These are phyloP conservation scores for Teinopalpus imperialis DNA, from an alignment of 2,888 invertebrate genomes.

Conservation along the genomic window DNA sequence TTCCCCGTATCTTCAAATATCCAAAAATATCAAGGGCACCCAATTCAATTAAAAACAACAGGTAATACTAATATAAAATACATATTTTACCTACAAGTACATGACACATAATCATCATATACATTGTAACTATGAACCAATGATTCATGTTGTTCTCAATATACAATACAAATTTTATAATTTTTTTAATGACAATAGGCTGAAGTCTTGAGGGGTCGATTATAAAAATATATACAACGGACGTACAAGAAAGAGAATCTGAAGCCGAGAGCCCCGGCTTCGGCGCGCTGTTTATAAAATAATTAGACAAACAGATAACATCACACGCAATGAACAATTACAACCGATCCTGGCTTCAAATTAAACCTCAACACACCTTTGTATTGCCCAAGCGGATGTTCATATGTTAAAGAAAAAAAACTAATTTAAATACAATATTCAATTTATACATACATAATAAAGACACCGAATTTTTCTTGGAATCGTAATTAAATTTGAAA, in stretches of 20 bases:
- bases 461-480: conserved; percentile 13
- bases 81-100: no score
- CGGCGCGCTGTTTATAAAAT: conserved; percentile 25
- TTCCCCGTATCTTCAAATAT: no score
- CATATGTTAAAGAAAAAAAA: conserved; percentile 14
- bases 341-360: background rate
- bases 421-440: conserved; percentile 26
- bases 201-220: no score
- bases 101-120: no score
- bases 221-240: conserved; percentile 9
- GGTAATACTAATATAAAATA: no score
- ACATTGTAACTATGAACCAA: no score
- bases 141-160: no score
- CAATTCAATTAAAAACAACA: no score
- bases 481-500: conserved; percentile 10
- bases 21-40: no score
- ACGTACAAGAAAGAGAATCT: conserved; percentile 7
- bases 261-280: background rate
- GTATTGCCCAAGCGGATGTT: conserved; percentile 16
- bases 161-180: no score
- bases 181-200: no score
- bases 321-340: conserved; percentile 19
- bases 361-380: background rate
- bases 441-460: conserved; percentile 18
- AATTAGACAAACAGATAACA: conserved; percentile 21